Evolutionary conservation across 2,888 invertebrate genomes (phyloP).

Genomic region (Melinaea marsaeus): DNA sequence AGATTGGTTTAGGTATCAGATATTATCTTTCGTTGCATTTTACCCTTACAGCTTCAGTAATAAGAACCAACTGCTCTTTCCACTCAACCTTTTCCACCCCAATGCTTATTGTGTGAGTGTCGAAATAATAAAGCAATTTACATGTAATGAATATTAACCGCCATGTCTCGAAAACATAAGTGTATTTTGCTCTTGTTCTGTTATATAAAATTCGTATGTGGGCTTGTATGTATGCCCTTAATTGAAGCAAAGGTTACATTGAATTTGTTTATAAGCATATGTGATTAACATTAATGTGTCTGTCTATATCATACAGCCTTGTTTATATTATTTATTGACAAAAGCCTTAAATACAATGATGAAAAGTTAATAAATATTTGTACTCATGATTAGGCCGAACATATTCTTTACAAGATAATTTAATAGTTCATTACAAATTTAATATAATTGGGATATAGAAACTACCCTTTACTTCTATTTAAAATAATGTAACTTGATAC

Average conservation of each 20-base stretch:
- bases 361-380: no score
- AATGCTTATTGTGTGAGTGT: conserved; percentile 23
- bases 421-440: no score
- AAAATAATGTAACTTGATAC: background rate
- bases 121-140: conserved; percentile 34
- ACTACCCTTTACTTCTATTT: background rate
- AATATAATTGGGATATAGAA: no score
- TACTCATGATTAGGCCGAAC: no score
- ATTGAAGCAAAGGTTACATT: no score
- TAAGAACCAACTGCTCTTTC: conserved; percentile 14
- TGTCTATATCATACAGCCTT: no score
- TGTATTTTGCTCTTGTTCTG: conserved; percentile 4
- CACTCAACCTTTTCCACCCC: conserved; percentile 12
- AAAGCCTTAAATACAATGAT: no score
- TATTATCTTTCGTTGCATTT: conserved; percentile 12
- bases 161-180: conserved; percentile 19
- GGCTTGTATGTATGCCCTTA: background rate
- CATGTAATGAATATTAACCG: conserved; percentile 34
- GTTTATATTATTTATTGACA: no score
- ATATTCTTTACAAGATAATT: no score
- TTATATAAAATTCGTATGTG: background rate
- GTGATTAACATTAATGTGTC: no score
- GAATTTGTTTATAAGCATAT: no score
- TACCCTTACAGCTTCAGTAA: conserved; percentile 9
- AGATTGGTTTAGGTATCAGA: conserved; percentile 10